A percentile compares a stretch with the other conserved stretches of the same genome.
These are phyloP conservation scores for Scortum barcoo DNA, from an alignment of 2,113 vertebrate genomes.

Conservation along the genomic window DNA sequence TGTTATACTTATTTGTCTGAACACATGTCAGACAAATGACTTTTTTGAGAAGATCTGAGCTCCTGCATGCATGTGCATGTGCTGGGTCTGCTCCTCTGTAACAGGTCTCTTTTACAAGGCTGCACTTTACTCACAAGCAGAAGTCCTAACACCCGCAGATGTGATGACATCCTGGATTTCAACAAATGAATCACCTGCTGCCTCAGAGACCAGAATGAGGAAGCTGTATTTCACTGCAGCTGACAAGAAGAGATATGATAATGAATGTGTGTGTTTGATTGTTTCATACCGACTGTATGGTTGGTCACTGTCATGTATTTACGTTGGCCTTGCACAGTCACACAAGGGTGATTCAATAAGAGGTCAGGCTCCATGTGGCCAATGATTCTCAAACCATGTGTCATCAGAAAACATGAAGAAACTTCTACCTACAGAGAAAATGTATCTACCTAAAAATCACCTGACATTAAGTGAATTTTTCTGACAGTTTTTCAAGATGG, in stretches of 20 bases:
- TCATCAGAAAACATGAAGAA: background rate
- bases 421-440: background rate
- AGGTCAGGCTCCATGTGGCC: background rate
- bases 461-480: background rate
- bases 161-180: conserved; percentile 18
- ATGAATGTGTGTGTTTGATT: conserved; percentile 2
- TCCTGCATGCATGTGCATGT: too few relatives aligned
- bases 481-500: background rate
- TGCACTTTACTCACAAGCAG: conserved; percentile 17
- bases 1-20: background rate
- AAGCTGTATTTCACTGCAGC: conserved; percentile 17
- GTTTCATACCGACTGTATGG: background rate
- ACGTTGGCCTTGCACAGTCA: background rate
- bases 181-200: conserved; percentile 10
- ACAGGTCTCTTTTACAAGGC: conserved; percentile 1
- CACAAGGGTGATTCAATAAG: background rate
- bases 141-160: conserved; percentile 38
- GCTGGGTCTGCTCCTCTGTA: background rate
- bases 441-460: background rate
- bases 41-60: too few relatives aligned
- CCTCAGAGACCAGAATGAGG: conserved; percentile 34
- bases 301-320: background rate
- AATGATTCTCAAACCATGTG: background rate
- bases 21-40: too few relatives aligned
- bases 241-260: background rate